Conservation (phyloP, 2,113 vertebrate species). For the Vulpes lagopus region DNA sequence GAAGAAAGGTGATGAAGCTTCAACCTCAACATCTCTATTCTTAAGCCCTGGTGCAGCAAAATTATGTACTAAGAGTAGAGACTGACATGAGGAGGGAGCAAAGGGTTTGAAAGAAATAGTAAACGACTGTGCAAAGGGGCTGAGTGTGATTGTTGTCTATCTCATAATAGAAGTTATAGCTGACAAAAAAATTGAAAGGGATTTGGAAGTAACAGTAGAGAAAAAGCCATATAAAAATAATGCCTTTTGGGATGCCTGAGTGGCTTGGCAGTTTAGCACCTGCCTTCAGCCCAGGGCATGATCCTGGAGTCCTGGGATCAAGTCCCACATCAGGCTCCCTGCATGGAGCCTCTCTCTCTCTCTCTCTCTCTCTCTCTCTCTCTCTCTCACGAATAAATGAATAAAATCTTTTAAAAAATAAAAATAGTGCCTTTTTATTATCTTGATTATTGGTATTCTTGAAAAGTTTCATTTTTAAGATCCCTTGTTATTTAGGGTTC, state of each 20-base stretch:
- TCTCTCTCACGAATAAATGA: no score
- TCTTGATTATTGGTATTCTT: neutral
- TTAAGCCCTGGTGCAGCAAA: neutral
- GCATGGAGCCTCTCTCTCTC: no score
- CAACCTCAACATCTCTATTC: neutral
- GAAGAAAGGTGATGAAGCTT: neutral
- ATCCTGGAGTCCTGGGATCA: no score
- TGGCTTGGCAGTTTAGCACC: no score
- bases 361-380: no score
- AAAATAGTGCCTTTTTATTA: slow-evolving; percentile 13
- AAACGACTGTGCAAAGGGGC: neutral
- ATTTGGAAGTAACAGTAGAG: slow-evolving; percentile 2
- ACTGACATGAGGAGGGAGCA: neutral
- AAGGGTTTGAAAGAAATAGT: neutral
- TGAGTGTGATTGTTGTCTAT: neutral
- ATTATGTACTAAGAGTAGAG: neutral
- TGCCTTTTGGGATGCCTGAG: neutral
- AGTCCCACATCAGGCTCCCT: no score
- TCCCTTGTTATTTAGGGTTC: neutral
- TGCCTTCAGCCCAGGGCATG: no score
- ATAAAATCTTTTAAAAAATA: neutral
- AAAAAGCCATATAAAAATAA: slow-evolving; percentile 1
- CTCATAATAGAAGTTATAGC: neutral
- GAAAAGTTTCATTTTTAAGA: slow-evolving; percentile 53
- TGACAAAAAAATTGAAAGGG: slow-evolving; percentile 2